Conservation (phyloP, 2,888 invertebrate species). For the Trissolcus brochymenae region DNA sequence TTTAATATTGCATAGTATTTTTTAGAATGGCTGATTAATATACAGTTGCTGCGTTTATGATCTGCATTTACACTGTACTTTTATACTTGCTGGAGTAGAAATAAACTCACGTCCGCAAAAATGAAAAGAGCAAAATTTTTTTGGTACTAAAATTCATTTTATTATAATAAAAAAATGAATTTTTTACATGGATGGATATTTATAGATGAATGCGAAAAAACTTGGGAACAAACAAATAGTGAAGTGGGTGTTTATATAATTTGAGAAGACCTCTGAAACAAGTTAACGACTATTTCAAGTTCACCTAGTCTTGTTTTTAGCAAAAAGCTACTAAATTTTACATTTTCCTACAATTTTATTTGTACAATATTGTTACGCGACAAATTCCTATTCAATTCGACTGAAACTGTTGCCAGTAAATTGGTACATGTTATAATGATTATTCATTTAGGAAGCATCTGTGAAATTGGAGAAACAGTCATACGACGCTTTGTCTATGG, state of each 20-base stretch:
- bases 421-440: background rate
- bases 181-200: constrained; percentile 71
- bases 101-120: background rate
- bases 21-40: background rate
- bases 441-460: background rate
- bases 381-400: too few species aligned
- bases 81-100: background rate
- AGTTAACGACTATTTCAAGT: constrained; percentile 47
- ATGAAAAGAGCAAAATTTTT: background rate
- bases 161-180: constrained; percentile 71
- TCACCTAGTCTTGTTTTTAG: constrained; percentile 24
- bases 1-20: background rate
- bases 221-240: constrained; percentile 58
- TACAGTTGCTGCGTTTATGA: background rate
- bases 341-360: constrained; percentile 37
- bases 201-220: constrained; percentile 58
- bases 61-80: constrained; percentile 1
- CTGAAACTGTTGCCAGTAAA: too few species aligned
- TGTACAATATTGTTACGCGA: constrained; percentile 7
- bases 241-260: constrained; percentile 50
- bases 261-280: constrained; percentile 57
- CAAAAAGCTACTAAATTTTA: constrained; percentile 32
- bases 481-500: background rate
- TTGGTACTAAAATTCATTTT: constrained; percentile 70
- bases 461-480: too few species aligned